These are phyloP conservation scores for Calliphora vicina DNA, from an alignment of 1,140 invertebrate genomes.

Conservation along the genomic window DNA sequence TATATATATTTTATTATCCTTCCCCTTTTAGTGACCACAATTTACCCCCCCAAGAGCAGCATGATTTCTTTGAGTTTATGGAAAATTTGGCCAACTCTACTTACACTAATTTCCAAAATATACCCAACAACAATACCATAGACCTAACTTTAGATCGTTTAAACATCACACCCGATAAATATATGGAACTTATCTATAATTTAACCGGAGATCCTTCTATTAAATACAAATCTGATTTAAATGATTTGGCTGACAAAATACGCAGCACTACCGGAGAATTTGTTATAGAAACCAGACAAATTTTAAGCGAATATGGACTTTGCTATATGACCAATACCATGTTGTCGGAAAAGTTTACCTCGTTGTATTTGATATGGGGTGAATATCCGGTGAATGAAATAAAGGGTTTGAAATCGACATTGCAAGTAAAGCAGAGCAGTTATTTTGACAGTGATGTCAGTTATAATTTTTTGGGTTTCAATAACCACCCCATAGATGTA, in stretches of 20 bases:
- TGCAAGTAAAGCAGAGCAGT: neutral
- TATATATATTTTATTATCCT: neutral
- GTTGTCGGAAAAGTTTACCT: constrained; percentile 48
- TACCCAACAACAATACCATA: constrained; percentile 45
- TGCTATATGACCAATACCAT: constrained; percentile 55
- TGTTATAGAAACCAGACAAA: constrained; percentile 42
- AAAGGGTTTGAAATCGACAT: neutral
- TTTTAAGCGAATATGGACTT: constrained; percentile 57
- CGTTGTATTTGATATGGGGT: constrained; percentile 49
- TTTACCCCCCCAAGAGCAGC: neutral
- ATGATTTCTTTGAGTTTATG: constrained; percentile 48
- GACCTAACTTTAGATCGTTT: constrained; percentile 42
- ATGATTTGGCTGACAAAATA: constrained; percentile 71
- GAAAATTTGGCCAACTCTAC: constrained; percentile 59
- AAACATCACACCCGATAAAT: constrained; percentile 46
- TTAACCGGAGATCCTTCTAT: constrained; percentile 46
- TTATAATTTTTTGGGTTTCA: constrained; percentile 39
- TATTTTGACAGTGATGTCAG: constrained; percentile 47
- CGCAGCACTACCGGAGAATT: constrained; percentile 68
- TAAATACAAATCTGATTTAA: constrained; percentile 68
- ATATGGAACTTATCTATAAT: constrained; percentile 59
- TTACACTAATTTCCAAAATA: constrained; percentile 55
- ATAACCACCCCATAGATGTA: constrained; percentile 18
- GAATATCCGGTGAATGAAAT: constrained; percentile 43
- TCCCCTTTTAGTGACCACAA: neutral